phyloP scores from a whole-genome alignment of 2,113 vertebrate species.

The Barbus barbus region DNA sequence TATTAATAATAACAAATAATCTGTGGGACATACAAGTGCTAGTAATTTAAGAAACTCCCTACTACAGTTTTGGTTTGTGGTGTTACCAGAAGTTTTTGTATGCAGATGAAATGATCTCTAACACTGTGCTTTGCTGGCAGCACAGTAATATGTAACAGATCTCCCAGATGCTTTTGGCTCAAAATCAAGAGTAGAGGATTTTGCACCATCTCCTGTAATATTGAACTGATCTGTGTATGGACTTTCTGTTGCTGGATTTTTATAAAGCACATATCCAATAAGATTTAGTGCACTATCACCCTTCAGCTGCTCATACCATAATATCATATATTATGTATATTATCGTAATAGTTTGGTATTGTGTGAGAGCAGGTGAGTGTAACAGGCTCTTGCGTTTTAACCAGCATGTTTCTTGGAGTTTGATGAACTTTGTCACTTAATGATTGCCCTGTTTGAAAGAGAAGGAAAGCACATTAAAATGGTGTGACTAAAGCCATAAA shows the following conservation, averaged over 20 bases:
- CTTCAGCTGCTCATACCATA: slow-evolving; percentile 50
- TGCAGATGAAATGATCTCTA: not conserved
- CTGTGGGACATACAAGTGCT: too few relatives aligned
- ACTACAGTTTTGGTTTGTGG: not conserved
- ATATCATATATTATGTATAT: too few relatives aligned
- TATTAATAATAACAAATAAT: too few relatives aligned
- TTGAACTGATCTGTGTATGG: slow-evolving; percentile 23
- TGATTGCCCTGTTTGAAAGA: slow-evolving; percentile 2
- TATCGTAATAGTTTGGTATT: slow-evolving; percentile 7
- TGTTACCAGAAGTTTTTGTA: slow-evolving; percentile 35
- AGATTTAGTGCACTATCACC: slow-evolving; percentile 40
- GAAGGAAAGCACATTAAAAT: not conserved
- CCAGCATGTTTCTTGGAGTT: not conserved
- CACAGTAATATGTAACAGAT: slow-evolving; percentile 50
- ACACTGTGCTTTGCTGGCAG: slow-evolving; percentile 44
- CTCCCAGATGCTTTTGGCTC: slow-evolving; percentile 8
- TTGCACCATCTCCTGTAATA: slow-evolving; percentile 40
- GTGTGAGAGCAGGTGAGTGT: slow-evolving; percentile 45
- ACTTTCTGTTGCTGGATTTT: not conserved
- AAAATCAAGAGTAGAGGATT: slow-evolving; percentile 31
- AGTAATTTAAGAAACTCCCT: too few relatives aligned
- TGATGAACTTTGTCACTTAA: slow-evolving; percentile 40
- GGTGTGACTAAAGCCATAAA: too few relatives aligned
- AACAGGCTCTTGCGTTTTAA: not conserved
- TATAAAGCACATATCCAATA: slow-evolving; percentile 39